phyloP scores from a whole-genome alignment of 2,797 vertebrate species.

The Mormyrops boulengeri region DNA sequence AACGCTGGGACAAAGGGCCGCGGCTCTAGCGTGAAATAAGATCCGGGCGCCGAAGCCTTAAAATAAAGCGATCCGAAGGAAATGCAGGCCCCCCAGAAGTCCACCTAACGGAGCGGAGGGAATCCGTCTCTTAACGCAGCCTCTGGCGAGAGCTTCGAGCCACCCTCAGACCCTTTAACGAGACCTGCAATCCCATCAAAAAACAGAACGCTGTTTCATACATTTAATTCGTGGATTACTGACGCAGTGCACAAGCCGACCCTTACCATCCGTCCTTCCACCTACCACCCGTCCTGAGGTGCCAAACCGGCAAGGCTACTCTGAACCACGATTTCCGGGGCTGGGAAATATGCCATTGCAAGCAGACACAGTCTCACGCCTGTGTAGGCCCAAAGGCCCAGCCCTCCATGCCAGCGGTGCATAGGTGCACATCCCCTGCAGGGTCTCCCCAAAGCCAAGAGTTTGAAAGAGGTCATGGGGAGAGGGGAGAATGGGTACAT shows the following conservation, averaged over 20 bases:
- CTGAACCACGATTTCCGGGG: neutral
- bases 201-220: neutral
- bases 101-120: neutral
- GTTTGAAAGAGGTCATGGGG: neutral
- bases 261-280: too few species aligned
- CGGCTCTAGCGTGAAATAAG: neutral
- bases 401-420: neutral
- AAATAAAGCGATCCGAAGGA: constrained; percentile 6
- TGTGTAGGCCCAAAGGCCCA: neutral
- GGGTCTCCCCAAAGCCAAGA: neutral
- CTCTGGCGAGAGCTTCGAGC: neutral
- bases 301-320: neutral
- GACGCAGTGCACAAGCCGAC: neutral
- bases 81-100: neutral
- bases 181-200: neutral
- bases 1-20: neutral
- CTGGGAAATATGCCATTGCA: neutral
- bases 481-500: too few species aligned
- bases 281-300: neutral
- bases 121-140: neutral
- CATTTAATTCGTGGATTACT: neutral
- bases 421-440: neutral
- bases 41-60: neutral
- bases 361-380: neutral
- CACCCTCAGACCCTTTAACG: neutral